Conservation (phyloP, 2,888 invertebrate species). For the Melipona bicolor region DNA sequence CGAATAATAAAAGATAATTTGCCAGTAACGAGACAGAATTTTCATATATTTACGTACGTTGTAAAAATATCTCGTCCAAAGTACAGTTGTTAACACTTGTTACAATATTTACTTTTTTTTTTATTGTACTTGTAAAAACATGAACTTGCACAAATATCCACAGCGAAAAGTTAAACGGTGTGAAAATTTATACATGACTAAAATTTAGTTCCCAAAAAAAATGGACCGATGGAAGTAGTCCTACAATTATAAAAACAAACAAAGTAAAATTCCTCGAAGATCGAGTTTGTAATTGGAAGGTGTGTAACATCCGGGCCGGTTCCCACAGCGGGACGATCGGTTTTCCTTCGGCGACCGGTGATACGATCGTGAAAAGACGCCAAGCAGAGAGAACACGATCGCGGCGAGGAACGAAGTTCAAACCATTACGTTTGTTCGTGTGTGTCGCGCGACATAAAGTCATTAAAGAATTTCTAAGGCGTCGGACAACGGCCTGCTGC, state of each 20-base stretch:
- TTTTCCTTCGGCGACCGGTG: constrained; percentile 20
- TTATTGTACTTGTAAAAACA: no score
- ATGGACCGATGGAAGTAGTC: no score
- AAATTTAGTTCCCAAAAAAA: no score
- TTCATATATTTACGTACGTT: not conserved
- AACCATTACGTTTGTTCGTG: constrained; percentile 64
- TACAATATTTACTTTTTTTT: not conserved
- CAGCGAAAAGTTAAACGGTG: no score
- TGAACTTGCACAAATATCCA: not conserved
- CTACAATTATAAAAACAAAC: not conserved
- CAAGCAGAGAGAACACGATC: constrained; percentile 23
- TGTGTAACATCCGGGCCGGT: not conserved
- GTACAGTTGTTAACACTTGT: not conserved
- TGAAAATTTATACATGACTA: no score
- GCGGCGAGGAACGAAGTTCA: constrained; percentile 51
- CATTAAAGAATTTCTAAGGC: constrained; percentile 82
- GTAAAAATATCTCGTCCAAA: not conserved
- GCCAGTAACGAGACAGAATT: not conserved
- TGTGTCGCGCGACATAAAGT: constrained; percentile 74
- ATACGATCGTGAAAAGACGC: not conserved
- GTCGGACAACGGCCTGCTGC: constrained; percentile 80
- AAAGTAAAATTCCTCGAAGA: not conserved
- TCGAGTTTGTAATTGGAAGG: constrained; percentile 16
- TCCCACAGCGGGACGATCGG: constrained; percentile 11
- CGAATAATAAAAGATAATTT: no score